Base-by-base conservation (phyloP, 2,797 vertebrate species). In the Tapirus indicus region DNA sequence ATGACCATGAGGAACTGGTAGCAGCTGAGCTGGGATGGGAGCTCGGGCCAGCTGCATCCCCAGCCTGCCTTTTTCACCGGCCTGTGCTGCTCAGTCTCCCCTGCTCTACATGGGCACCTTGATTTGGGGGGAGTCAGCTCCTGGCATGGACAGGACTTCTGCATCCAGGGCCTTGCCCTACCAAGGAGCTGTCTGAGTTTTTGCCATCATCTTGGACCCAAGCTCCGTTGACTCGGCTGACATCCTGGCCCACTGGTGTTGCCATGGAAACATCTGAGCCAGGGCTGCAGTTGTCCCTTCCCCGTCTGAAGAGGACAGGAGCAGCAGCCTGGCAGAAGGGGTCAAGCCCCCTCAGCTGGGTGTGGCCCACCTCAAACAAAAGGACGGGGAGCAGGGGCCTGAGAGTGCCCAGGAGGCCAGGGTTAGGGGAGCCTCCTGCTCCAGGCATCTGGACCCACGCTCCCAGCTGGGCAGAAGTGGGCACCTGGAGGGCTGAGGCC, bases 91-190 rank as follows among this genome's bases (percentile, higher is more conserved):
- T 47, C 47, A 11, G 9, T 21, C 20, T 41, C 20, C 29, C 12
- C 54, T 41, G 23, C 18, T 0, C n/a, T 0, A 2, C 7, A 0
- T 0, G 0, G 52, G n/a, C 14, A 0, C 6, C 20, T 44, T 16
- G 87, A 5, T 27, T 58, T 60, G 32, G 20, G 10, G 32, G 85
- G 47, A 64, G 62, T 32, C 1, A 0, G 66, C 29, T 58, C 56
- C 23, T 32, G 64, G 66, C 58, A 17, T 0, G 0, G n/a, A 16
- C 1, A 3, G 79, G n/a, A 11, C 23, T 27, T 62, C 64, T 84
- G 58, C 69, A 69, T 16, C n/a, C 4, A 7, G 82, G 83, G 23
- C 68, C 21, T 29, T 13, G 41, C 74, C 64, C 0, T 0, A 60
- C 47, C 3, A 23, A 90, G 74, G 79, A 71, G 52, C 17, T 6